These are phyloP conservation scores for Stichopus chloronotus DNA, from an alignment of 35 echinoderm and acorn worm genomes.

Conservation along the genomic window DNA sequence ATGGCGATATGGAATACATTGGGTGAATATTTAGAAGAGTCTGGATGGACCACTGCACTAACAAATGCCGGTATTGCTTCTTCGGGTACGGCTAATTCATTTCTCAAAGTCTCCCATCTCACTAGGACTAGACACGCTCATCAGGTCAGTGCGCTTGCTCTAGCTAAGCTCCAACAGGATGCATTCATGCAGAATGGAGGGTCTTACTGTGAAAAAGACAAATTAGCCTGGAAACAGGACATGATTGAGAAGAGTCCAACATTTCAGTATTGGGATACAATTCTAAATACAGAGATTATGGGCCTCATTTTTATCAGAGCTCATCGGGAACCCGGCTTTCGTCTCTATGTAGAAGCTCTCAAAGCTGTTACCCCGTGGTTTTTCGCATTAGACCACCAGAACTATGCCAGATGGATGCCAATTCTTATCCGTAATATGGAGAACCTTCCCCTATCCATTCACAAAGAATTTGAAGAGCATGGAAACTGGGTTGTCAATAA, in stretches of 20 bases:
- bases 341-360: neutral
- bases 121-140: constrained; percentile 58
- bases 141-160: constrained; percentile 44
- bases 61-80: constrained; percentile 55
- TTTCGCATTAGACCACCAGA: neutral
- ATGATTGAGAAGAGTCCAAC: too few relatives aligned
- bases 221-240: neutral
- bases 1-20: constrained; percentile 29
- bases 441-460: neutral
- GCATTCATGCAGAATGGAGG: constrained; percentile 29
- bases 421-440: constrained; percentile 16
- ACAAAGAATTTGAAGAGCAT: constrained; percentile 29
- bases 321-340: neutral
- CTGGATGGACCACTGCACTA: constrained; percentile 64
- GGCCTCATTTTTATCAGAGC: neutral
- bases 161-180: constrained; percentile 35
- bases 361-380: neutral
- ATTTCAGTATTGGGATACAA: neutral
- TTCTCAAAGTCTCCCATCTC: constrained; percentile 43
- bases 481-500: neutral
- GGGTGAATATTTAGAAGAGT: constrained; percentile 53
- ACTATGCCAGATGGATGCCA: constrained; percentile 17
- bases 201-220: neutral
- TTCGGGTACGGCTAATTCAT: constrained; percentile 65
- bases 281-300: neutral